phyloP scores from a whole-genome alignment of 2,113 vertebrate species.

The Hippocampus zosterae region DNA sequence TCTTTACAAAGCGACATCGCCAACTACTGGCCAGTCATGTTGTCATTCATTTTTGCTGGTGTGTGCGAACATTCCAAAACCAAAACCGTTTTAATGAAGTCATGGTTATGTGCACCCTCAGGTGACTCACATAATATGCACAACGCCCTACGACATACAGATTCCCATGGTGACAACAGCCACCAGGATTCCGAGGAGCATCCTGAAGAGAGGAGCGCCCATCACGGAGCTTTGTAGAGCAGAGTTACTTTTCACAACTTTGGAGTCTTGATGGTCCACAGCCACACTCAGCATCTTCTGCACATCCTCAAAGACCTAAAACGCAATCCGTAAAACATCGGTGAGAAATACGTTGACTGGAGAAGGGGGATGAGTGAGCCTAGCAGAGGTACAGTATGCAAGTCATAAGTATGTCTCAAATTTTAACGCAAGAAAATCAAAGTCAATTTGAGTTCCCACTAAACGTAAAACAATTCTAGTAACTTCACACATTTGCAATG shows the following conservation, averaged over 20 bases:
- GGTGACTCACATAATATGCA: not conserved
- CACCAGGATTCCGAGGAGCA: constrained; percentile 62
- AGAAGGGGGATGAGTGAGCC: no score
- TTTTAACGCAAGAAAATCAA: no score
- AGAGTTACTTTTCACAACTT: not conserved
- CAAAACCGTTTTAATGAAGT: no score
- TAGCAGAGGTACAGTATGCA: no score
- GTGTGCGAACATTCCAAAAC: not conserved
- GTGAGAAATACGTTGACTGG: constrained; percentile 4
- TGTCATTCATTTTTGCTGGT: not conserved
- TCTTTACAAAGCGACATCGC: not conserved
- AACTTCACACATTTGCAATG: no score
- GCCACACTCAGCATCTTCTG: constrained; percentile 56
- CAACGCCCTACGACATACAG: constrained; percentile 49
- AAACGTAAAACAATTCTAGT: no score
- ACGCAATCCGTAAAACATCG: not conserved
- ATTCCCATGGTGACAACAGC: constrained; percentile 64
- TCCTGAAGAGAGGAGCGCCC: constrained; percentile 39
- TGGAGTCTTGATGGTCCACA: constrained; percentile 18
- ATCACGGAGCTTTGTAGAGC: constrained; percentile 5
- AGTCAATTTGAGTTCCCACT: no score
- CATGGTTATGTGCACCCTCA: not conserved
- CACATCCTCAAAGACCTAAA: constrained; percentile 69
- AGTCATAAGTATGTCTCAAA: not conserved
- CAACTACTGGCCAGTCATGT: not conserved